Percentiles rank a stretch among this genome's conserved stretches.
phyloP scores from a whole-genome alignment of 1,140 invertebrate species.

The Bombus waltoni region DNA sequence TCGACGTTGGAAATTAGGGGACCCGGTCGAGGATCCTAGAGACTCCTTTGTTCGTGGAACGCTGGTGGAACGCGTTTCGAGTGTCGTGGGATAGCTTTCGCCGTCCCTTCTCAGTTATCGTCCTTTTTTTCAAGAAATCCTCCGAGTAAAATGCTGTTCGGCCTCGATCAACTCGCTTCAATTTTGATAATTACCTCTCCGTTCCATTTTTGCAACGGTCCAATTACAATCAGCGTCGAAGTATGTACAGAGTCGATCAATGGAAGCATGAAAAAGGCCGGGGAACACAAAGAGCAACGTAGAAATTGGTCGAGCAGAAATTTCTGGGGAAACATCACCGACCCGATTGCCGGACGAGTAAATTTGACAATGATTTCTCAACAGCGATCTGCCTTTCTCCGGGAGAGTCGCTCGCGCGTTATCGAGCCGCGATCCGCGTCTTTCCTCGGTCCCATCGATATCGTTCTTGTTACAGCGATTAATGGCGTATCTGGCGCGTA shows the following conservation, averaged over 20 bases:
- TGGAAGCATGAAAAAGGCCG: background rate
- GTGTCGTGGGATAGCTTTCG: background rate
- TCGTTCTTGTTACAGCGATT: background rate
- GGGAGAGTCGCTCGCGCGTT: background rate
- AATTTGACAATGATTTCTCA: conserved; percentile 21
- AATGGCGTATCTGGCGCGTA: background rate
- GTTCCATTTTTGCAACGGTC: background rate
- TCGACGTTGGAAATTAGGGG: background rate
- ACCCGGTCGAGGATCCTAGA: background rate
- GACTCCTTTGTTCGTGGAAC: background rate
- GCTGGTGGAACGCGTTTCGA: no score
- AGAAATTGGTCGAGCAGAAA: background rate
- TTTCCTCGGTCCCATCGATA: background rate
- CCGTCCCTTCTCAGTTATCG: background rate
- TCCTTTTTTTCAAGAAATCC: background rate
- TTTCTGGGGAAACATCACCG: conserved; percentile 6
- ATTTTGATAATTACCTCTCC: conserved; percentile 10
- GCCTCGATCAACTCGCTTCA: background rate
- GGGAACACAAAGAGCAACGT: background rate
- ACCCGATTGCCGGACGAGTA: conserved; percentile 5
- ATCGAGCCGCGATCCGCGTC: background rate
- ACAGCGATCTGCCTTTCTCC: background rate
- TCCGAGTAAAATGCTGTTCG: background rate
- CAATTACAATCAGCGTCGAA: conserved; percentile 7
- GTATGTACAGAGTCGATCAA: conserved; percentile 1